Evolutionary conservation across 2,797 vertebrate genomes (phyloP).

Genomic region (Crypturellus tataupa): DNA sequence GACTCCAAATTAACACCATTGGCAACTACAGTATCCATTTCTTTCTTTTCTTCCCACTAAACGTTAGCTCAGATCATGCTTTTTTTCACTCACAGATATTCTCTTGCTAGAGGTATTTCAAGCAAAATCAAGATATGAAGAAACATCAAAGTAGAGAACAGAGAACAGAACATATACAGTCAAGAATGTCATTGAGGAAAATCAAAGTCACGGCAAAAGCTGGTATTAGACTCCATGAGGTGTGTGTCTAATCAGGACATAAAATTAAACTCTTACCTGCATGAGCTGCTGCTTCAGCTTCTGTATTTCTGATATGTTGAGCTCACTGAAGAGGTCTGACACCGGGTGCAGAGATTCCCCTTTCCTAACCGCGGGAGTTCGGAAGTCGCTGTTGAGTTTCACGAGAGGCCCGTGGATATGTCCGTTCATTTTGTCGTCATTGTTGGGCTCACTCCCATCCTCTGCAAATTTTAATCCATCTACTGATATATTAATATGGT

Average conservation of each 20-base stretch:
- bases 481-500: constrained; percentile 91
- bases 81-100: background rate
- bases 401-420: constrained; percentile 87
- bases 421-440: constrained; percentile 92
- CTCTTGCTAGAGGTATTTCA: background rate
- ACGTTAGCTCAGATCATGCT: background rate
- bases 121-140: background rate
- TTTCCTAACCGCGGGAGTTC: constrained; percentile 84
- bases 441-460: constrained; percentile 87
- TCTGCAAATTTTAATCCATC: constrained; percentile 94
- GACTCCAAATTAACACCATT: background rate
- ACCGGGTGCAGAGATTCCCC: constrained; percentile 90
- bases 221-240: accelerated
- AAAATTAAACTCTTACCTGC: constrained; percentile 86
- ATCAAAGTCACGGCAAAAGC: background rate
- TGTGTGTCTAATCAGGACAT: background rate
- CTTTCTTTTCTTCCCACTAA: background rate
- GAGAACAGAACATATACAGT: background rate
- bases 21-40: background rate
- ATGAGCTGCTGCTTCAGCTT: constrained; percentile 97
- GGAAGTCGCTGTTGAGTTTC: constrained; percentile 91
- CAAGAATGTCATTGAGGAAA: background rate
- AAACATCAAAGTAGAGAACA: background rate
- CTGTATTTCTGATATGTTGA: constrained; percentile 98
- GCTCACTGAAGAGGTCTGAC: constrained; percentile 97